Conservation (phyloP, 2,113 vertebrate species). For the Podiceps cristatus region DNA sequence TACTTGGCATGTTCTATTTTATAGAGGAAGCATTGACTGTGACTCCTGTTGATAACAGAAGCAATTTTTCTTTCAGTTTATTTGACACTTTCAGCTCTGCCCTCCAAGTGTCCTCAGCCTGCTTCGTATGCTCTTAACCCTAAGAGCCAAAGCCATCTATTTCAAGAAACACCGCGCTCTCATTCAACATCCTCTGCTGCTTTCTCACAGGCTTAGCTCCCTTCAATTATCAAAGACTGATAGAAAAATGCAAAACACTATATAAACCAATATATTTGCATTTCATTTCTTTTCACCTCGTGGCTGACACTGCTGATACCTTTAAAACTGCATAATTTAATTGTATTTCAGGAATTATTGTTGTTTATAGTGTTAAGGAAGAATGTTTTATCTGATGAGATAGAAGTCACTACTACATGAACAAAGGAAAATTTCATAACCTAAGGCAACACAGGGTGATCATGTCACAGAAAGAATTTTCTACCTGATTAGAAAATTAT, state of each 20-base stretch:
- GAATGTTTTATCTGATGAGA: background rate
- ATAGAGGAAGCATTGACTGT: background rate
- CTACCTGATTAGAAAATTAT: background rate
- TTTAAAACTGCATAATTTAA: background rate
- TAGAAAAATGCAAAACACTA: background rate
- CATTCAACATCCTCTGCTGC: background rate
- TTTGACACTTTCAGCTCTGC: background rate
- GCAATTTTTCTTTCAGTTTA: background rate
- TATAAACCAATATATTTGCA: background rate
- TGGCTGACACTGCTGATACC: background rate
- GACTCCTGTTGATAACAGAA: background rate
- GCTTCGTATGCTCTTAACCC: background rate
- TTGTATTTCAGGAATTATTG: background rate
- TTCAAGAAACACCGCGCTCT: background rate
- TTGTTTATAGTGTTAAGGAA: background rate
- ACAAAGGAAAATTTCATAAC: background rate
- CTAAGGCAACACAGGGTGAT: background rate
- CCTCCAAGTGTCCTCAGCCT: background rate
- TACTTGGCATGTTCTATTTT: background rate
- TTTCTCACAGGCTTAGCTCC: background rate
- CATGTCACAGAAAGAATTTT: background rate
- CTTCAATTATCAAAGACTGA: background rate
- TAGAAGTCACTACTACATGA: background rate
- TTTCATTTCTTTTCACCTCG: background rate
- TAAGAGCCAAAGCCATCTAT: background rate